Percentiles rank a stretch among this genome's conserved stretches.
Evolutionary conservation across 30 jellyfish, hydroid and myxozoan species (phyloP).

Genomic region (Cassiopea xamachana): DNA sequence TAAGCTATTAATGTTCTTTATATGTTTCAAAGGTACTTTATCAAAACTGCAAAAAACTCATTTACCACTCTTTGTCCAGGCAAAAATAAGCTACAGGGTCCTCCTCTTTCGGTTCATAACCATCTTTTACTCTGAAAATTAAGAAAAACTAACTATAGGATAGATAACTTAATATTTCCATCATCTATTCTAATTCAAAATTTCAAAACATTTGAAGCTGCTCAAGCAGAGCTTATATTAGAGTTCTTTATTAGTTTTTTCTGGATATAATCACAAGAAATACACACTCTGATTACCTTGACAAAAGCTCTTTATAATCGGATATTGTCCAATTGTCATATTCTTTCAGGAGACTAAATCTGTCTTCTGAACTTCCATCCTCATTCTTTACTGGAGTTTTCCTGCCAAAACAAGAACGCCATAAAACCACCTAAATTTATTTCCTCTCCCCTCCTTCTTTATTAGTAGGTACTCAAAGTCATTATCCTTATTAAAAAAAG

Average conservation of each 20-base stretch:
- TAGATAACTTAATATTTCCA: too few relatives aligned
- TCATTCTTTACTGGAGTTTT: slow-evolving; percentile 14
- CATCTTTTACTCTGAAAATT: slow-evolving; percentile 45
- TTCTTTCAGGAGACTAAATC: slow-evolving; percentile 57
- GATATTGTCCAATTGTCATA: slow-evolving; percentile 78
- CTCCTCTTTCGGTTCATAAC: slow-evolving; percentile 57
- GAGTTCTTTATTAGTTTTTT: too few relatives aligned
- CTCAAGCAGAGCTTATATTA: too few relatives aligned
- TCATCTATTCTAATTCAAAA: background rate
- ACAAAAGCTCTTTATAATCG: slow-evolving; percentile 69
- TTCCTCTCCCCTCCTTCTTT: too few relatives aligned
- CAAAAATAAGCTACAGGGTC: slow-evolving; percentile 92
- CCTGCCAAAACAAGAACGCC: background rate
- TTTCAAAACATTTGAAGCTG: too few relatives aligned
- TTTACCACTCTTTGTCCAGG: slow-evolving; percentile 92
- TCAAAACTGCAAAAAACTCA: background rate
- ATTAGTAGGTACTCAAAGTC: too few relatives aligned
- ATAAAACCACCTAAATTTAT: background rate
- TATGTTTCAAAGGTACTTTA: too few relatives aligned
- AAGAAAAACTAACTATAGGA: background rate
- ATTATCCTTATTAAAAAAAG: too few relatives aligned
- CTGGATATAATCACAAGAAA: background rate
- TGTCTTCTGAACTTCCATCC: slow-evolving; percentile 55
- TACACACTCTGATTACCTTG: slow-evolving; percentile 28
- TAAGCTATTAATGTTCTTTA: too few relatives aligned